Conservation (phyloP, 2,797 vertebrate genomes). For the Phrynocephalus guinanensis region DNA sequence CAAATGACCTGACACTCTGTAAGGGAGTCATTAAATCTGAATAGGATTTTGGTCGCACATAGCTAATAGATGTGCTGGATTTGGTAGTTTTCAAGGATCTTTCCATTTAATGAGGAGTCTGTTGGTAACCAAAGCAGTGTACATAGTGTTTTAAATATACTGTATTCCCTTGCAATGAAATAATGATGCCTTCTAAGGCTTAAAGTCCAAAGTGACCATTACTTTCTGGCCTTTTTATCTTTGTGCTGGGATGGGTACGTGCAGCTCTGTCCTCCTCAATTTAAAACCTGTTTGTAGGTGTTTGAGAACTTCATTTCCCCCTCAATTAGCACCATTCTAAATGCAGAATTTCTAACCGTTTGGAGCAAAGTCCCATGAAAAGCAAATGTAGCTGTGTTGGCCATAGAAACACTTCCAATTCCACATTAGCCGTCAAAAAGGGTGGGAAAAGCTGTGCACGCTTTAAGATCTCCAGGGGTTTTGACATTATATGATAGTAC, state of each 20-base stretch:
- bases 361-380: not conserved
- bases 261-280: not conserved
- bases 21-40: not conserved
- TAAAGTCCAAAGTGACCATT: not conserved
- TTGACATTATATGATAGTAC: not conserved
- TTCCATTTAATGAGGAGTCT: not conserved
- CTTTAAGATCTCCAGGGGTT: not conserved
- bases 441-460: not conserved
- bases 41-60: not conserved
- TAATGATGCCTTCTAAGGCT: not conserved
- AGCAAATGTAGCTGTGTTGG: not conserved
- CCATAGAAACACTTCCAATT: not conserved
- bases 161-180: not conserved
- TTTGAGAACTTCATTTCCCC: not conserved
- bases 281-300: not conserved
- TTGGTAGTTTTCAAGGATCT: not conserved
- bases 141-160: not conserved
- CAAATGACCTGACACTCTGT: not conserved
- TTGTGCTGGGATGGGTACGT: not conserved
- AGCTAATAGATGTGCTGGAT: not conserved
- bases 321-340: slow-evolving; percentile 5
- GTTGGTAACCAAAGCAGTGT: not conserved
- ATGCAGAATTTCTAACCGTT: not conserved
- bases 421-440: not conserved
- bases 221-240: not conserved